phyloP scores from a whole-genome alignment of 2,113 vertebrate genomes.

The Urocolius indicus region DNA sequence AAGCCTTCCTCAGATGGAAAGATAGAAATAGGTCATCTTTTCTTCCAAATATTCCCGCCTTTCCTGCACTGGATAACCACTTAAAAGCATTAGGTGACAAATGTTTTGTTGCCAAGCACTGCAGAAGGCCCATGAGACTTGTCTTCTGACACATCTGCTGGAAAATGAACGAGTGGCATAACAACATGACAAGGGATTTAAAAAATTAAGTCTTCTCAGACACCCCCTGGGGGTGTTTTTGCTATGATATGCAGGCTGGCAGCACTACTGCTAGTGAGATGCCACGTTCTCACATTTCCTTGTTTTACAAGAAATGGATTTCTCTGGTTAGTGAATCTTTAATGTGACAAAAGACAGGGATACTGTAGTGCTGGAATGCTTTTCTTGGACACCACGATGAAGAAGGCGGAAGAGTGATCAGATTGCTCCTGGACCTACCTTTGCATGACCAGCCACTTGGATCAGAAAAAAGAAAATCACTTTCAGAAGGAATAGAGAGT shows the following conservation, averaged over 20 bases:
- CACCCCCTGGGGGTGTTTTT: neutral
- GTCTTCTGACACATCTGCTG: conserved; percentile 25
- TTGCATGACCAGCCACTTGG: neutral
- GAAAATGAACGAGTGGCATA: neutral
- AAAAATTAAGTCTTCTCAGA: conserved; percentile 37
- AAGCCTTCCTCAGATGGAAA: neutral
- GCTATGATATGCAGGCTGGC: neutral
- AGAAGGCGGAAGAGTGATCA: neutral
- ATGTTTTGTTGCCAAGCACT: neutral
- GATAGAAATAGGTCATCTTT: neutral
- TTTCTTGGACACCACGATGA: neutral
- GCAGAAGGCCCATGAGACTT: neutral
- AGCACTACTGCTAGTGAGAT: neutral
- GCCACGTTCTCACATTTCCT: neutral
- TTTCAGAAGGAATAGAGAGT: neutral
- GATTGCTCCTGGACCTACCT: neutral
- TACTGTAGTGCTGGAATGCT: neutral
- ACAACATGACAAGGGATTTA: conserved; percentile 27
- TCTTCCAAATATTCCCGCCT: neutral
- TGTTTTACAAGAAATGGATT: conserved; percentile 38
- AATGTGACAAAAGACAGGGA: conserved; percentile 14
- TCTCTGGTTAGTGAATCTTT: conserved; percentile 13
- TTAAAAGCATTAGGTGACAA: conserved; percentile 39
- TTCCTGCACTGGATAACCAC: neutral
- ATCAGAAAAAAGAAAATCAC: neutral